phyloP scores from a whole-genome alignment of 2,888 invertebrate species.

The Augochlorella aurata region DNA sequence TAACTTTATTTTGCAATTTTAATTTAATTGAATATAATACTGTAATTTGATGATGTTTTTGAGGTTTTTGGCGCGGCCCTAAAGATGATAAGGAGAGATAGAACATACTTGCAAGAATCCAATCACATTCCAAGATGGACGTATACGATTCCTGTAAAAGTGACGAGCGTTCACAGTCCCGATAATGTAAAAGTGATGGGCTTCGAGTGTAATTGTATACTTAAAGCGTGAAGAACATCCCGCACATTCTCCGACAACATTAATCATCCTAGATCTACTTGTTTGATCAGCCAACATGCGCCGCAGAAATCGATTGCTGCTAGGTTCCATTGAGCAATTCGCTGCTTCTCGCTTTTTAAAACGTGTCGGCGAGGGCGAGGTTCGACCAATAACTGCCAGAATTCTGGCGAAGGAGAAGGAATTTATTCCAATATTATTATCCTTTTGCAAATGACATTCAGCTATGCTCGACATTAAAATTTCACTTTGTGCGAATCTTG shows the following conservation, averaged over 20 bases:
- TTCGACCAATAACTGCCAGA: neutral
- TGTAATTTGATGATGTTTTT: no score
- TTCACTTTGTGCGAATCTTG: neutral
- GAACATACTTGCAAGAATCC: no score
- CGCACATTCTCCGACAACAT: neutral
- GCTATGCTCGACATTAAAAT: neutral
- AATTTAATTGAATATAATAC: no score
- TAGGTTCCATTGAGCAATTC: neutral
- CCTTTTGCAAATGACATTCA: neutral
- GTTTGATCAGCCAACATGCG: neutral
- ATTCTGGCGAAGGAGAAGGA: neutral
- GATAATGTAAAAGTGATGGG: no score
- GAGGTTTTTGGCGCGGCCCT: no score
- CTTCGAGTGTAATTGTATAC: constrained; percentile 4
- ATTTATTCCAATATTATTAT: neutral
- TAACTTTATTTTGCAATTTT: no score
- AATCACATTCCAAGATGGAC: no score
- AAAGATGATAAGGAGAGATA: no score
- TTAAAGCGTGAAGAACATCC: constrained; percentile 11
- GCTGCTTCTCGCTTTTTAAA: neutral
- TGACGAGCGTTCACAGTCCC: no score
- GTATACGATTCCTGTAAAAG: no score
- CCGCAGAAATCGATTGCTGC: constrained; percentile 8
- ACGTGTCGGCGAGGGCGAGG: constrained; percentile 1
- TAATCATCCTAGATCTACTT: constrained; percentile 3